Evolutionary conservation across 2,113 vertebrate species (phyloP).

Genomic region (Lipophrys pholis): DNA sequence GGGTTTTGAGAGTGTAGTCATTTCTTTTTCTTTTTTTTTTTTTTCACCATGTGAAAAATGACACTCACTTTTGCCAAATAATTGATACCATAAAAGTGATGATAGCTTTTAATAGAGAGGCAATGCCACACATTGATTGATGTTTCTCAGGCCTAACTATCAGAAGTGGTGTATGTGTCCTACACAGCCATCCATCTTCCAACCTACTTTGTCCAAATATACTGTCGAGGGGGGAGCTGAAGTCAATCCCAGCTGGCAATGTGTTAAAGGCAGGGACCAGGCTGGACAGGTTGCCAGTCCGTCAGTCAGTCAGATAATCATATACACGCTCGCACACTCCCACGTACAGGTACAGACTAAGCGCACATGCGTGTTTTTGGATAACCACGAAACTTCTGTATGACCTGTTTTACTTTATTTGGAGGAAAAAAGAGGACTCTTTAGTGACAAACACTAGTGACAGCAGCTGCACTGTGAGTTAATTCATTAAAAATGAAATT

Average conservation of each 20-base stretch:
- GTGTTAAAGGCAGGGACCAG: too few relatives aligned
- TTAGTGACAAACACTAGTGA: not conserved
- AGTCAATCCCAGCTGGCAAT: too few relatives aligned
- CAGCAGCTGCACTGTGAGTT: not conserved
- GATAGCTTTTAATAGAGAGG: constrained; percentile 31
- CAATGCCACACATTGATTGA: constrained; percentile 7
- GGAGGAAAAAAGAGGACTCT: too few relatives aligned
- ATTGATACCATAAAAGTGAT: constrained; percentile 29
- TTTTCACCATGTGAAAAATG: constrained; percentile 28
- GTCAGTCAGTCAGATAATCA: too few relatives aligned
- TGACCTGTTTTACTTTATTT: too few relatives aligned
- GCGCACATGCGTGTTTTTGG: too few relatives aligned
- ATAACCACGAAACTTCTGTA: too few relatives aligned
- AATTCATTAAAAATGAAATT: constrained; percentile 9
- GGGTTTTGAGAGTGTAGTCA: constrained; percentile 32
- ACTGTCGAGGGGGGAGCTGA: too few relatives aligned
- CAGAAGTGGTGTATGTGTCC: not conserved
- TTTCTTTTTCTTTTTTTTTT: constrained; percentile 10
- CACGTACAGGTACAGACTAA: too few relatives aligned
- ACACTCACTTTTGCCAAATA: constrained; percentile 9
- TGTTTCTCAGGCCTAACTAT: not conserved
- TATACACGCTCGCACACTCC: too few relatives aligned
- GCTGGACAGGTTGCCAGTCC: too few relatives aligned
- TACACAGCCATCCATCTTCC: not conserved
- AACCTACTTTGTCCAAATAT: too few relatives aligned